Percentiles rank a stretch among this genome's conserved stretches.
These are phyloP conservation scores for Karalla daura DNA, from an alignment of 2,797 vertebrate species.

Conservation along the genomic window DNA sequence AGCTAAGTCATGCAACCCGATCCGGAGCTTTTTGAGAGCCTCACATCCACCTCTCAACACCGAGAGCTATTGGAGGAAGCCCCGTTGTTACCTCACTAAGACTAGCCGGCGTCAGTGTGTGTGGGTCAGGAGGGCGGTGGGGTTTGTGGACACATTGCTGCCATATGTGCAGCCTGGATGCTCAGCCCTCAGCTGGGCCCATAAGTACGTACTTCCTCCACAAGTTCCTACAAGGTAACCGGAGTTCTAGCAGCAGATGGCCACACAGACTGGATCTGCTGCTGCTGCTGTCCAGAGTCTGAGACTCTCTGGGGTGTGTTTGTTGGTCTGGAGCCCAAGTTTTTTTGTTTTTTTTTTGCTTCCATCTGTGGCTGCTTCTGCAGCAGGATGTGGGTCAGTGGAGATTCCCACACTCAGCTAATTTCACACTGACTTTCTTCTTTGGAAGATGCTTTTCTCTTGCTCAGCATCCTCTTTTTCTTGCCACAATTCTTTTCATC, in stretches of 20 bases:
- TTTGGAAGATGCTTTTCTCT: not conserved
- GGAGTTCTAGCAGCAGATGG: slow-evolving; percentile 42
- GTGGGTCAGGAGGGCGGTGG: slow-evolving; percentile 67
- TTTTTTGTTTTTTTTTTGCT: slow-evolving; percentile 16
- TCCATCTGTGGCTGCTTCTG: slow-evolving; percentile 20
- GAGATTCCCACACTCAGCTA: slow-evolving; percentile 42
- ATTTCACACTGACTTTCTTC: slow-evolving; percentile 27
- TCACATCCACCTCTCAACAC: slow-evolving; percentile 69
- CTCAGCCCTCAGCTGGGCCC: slow-evolving; percentile 41
- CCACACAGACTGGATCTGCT: slow-evolving; percentile 1
- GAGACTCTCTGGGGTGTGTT: slow-evolving; percentile 17
- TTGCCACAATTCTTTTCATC: not conserved
- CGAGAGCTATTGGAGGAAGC: slow-evolving; percentile 76
- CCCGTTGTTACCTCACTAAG: slow-evolving; percentile 81
- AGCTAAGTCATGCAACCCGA: slow-evolving; percentile 79
- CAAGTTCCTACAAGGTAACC: slow-evolving; percentile 55
- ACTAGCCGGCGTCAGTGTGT: slow-evolving; percentile 80
- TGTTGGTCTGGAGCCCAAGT: slow-evolving; percentile 8
- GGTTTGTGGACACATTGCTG: slow-evolving; percentile 62
- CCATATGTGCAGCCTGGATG: slow-evolving; percentile 64
- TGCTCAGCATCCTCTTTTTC: slow-evolving; percentile 6
- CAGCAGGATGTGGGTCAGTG: slow-evolving; percentile 39
- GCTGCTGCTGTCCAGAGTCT: not conserved
- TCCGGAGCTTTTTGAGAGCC: slow-evolving; percentile 56
- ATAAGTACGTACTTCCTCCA: slow-evolving; percentile 26